phyloP scores from a whole-genome alignment of 2,113 vertebrate genomes.

The Thamnaconus septentrionalis region DNA sequence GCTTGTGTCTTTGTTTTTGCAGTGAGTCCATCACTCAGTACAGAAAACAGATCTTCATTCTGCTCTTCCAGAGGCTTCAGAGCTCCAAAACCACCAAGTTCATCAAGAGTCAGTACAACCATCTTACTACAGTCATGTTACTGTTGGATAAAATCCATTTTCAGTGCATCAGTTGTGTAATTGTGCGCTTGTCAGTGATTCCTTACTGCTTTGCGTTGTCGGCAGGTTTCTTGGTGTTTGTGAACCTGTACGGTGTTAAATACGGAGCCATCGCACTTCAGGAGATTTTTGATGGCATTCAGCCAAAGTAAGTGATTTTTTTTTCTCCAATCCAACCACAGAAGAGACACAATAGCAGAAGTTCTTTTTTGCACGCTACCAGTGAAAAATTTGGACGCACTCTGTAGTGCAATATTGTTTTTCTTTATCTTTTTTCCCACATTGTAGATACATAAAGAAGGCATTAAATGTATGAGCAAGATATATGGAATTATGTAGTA shows the following conservation, averaged over 20 bases:
- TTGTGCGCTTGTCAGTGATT: too few relatives aligned
- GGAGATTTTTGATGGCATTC: constrained; percentile 97
- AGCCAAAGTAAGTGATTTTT: constrained; percentile 88
- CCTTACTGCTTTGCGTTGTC: not conserved
- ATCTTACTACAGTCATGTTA: not conserved
- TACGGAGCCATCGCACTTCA: constrained; percentile 94
- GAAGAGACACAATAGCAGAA: not conserved
- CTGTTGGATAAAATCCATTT: too few relatives aligned
- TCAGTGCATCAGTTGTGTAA: too few relatives aligned
- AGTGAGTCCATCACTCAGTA: constrained; percentile 93
- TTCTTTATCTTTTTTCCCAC: too few relatives aligned
- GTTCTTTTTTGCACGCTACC: not conserved
- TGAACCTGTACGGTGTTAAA: constrained; percentile 94
- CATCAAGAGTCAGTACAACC: constrained; percentile 89
- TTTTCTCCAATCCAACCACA: not conserved
- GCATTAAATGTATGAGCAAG: too few relatives aligned
- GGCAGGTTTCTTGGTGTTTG: constrained; percentile 95
- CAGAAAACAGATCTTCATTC: constrained; percentile 96
- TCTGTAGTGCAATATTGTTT: too few relatives aligned
- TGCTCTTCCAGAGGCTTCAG: constrained; percentile 97
- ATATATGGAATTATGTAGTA: too few relatives aligned
- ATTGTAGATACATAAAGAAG: too few relatives aligned
- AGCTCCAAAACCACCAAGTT: constrained; percentile 99
- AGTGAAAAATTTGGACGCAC: not conserved
- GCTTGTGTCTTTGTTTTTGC: constrained; percentile 2